Evolutionary conservation across 2,888 invertebrate species (phyloP).

Genomic region (Ecdyonurus torrentis): DNA sequence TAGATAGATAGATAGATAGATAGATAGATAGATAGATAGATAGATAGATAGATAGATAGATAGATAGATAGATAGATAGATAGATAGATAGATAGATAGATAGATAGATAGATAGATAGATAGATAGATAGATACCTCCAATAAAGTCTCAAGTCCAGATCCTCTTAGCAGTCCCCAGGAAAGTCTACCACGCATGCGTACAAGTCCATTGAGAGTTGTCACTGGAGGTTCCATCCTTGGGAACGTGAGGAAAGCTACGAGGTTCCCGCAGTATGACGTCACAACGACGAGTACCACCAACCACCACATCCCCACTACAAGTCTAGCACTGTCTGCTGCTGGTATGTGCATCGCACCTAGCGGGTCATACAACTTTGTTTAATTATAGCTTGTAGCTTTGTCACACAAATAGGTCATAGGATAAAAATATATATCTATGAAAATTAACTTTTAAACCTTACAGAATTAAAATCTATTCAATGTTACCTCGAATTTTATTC

Average conservation of each 20-base stretch:
- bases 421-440: too few species aligned
- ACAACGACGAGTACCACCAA: slow-evolving; percentile 73
- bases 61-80: too few species aligned
- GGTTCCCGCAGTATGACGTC: slow-evolving; percentile 81
- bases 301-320: slow-evolving; percentile 86
- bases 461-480: too few species aligned
- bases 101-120: background rate
- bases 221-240: slow-evolving; percentile 63
- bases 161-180: slow-evolving; percentile 62
- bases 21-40: too few species aligned
- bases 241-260: slow-evolving; percentile 84
- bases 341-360: slow-evolving; percentile 80
- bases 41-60: too few species aligned
- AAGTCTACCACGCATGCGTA: slow-evolving; percentile 31
- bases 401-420: too few species aligned
- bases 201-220: slow-evolving; percentile 45
- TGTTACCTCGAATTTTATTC: too few species aligned
- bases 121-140: slow-evolving; percentile 30
- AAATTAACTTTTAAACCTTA: too few species aligned
- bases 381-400: too few species aligned
- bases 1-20: too few species aligned
- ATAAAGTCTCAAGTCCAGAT: slow-evolving; percentile 53
- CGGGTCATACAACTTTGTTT: too few species aligned
- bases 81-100: too few species aligned
- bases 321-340: slow-evolving; percentile 65